Percentiles rank a stretch among this genome's conserved stretches.
Evolutionary conservation across 92 coral and sea anemone species (phyloP).

Genomic region (Epizoanthus ramosus): DNA sequence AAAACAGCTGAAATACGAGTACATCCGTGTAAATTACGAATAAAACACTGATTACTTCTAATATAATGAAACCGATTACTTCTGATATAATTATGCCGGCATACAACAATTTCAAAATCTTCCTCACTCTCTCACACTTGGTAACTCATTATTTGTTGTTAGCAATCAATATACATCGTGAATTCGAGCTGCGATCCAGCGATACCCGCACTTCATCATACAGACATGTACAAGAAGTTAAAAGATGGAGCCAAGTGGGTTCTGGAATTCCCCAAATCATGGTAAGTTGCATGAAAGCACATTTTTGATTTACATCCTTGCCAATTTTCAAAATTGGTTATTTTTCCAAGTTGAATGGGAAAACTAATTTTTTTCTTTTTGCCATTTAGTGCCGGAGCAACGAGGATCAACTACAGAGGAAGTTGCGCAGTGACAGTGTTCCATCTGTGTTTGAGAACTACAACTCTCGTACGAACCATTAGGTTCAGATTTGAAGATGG

Average conservation of each 20-base stretch:
- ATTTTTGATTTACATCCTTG: neutral
- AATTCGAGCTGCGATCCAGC: slow-evolving; percentile 32
- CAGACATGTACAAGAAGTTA: slow-evolving; percentile 29
- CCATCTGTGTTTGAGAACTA: slow-evolving; percentile 23
- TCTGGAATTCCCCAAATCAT: slow-evolving; percentile 25
- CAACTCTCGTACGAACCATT: slow-evolving; percentile 12
- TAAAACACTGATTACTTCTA: no score
- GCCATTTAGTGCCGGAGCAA: slow-evolving; percentile 16
- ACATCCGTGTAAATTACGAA: no score
- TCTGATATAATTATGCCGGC: no score
- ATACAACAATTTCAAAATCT: no score
- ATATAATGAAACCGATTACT: no score
- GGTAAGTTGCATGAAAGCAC: neutral
- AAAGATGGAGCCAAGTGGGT: neutral
- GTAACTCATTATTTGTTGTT: neutral
- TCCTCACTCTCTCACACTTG: neutral
- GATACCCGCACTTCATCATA: slow-evolving; percentile 27
- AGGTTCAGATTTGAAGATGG: slow-evolving; percentile 22
- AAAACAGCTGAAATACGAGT: no score
- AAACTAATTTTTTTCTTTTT: neutral
- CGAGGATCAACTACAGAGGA: slow-evolving; percentile 28
- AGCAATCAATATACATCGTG: slow-evolving; percentile 30
- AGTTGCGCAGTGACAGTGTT: slow-evolving; percentile 8
- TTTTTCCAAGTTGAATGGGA: neutral
- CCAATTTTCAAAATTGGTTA: no score